Conservation (phyloP, 2,797 vertebrate genomes). For the Cryptoprocta ferox region DNA sequence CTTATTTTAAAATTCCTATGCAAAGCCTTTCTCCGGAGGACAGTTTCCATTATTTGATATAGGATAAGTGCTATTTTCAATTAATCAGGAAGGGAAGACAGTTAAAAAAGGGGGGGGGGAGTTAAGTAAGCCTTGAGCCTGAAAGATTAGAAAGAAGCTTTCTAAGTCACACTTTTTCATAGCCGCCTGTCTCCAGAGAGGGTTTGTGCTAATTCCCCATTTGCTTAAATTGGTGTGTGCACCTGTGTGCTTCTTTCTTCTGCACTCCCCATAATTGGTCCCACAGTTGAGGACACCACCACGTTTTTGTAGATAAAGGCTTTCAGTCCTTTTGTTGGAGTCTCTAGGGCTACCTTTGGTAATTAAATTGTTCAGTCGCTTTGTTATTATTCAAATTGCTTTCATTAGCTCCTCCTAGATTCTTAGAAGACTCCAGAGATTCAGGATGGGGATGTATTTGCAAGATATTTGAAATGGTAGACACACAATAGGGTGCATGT, state of each 20-base stretch:
- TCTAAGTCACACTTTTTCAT: neutral
- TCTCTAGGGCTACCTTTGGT: conserved; percentile 61
- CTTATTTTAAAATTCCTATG: conserved; percentile 22
- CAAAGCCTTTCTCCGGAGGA: conserved; percentile 17
- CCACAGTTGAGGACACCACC: neutral
- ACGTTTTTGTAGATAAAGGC: conserved; percentile 48
- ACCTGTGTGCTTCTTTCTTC: neutral
- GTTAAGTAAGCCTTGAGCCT: conserved; percentile 26
- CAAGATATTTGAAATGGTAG: conserved; percentile 58
- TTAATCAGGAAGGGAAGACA: conserved; percentile 40
- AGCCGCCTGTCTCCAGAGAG: neutral
- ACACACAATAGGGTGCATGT: neutral
- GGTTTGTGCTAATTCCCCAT: neutral
- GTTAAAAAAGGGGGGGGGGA: neutral
- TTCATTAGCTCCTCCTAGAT: conserved; percentile 51
- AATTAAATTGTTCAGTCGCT: conserved; percentile 65
- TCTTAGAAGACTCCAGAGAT: neutral
- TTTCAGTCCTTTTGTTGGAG: conserved; percentile 14
- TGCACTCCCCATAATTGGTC: conserved; percentile 28
- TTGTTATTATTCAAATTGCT: conserved; percentile 71
- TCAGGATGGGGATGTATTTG: conserved; percentile 33
- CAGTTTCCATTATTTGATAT: conserved; percentile 1
- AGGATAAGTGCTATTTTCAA: neutral
- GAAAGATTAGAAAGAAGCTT: conserved; percentile 5
- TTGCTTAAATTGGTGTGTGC: conserved; percentile 28